phyloP scores from a whole-genome alignment of 2,888 invertebrate species.

The Hydroisotoma schaefferi region DNA sequence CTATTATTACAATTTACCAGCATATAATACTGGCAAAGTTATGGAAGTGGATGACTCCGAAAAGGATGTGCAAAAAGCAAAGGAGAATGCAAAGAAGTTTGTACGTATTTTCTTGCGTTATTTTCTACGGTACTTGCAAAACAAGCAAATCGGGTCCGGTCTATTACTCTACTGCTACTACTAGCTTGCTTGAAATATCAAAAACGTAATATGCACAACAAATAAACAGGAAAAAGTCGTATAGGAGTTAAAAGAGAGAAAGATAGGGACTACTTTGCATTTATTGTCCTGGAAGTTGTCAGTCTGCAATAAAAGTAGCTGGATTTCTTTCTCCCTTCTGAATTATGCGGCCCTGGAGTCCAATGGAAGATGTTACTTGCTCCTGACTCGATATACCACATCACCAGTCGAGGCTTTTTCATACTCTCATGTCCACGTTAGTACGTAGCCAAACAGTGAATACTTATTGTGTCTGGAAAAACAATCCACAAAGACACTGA shows the following conservation, averaged over 20 bases:
- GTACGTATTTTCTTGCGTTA: not conserved
- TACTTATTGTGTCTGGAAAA: not conserved
- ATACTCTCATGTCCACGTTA: not conserved
- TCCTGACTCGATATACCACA: not conserved
- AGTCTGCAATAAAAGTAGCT: constrained; percentile 21
- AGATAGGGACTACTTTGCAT: constrained; percentile 13
- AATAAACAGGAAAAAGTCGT: not conserved
- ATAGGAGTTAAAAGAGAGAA: not conserved
- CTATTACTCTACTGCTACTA: too few relatives aligned
- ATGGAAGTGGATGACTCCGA: not conserved
- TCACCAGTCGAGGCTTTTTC: not conserved
- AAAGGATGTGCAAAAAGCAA: not conserved
- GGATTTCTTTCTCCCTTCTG: constrained; percentile 16
- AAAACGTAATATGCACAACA: too few relatives aligned
- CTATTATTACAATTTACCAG: constrained; percentile 10
- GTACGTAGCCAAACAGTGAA: not conserved
- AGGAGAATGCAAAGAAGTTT: not conserved
- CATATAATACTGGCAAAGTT: constrained; percentile 5
- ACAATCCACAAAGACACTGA: constrained; percentile 7
- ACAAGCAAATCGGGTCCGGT: too few relatives aligned
- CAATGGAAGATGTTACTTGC: constrained; percentile 14
- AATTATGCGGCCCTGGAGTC: constrained; percentile 18
- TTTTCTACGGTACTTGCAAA: too few relatives aligned
- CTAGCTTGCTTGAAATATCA: too few relatives aligned
- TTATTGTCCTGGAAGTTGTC: constrained; percentile 18